A percentile compares a stretch with the other conserved stretches of the same genome.
Evolutionary conservation across 2,113 vertebrate species (phyloP).

Genomic region (Carassius gibelio): DNA sequence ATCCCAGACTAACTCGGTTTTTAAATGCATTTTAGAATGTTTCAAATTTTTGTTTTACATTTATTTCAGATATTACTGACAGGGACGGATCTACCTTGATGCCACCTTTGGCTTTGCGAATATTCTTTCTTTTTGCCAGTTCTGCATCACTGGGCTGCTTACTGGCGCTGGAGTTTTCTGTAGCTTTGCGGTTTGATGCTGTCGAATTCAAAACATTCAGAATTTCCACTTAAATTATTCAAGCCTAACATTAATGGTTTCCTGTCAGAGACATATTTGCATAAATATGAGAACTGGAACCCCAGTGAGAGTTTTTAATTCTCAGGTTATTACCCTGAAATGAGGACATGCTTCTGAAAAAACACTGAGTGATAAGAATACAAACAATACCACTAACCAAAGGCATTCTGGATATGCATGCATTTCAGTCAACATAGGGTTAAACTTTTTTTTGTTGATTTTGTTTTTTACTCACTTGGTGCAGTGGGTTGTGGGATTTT

Average conservation of each 20-base stretch:
- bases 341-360: background rate
- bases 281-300: no score
- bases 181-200: constrained; percentile 80
- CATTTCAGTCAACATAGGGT: background rate
- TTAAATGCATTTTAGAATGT: background rate
- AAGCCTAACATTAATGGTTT: no score
- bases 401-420: no score
- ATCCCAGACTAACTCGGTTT: background rate
- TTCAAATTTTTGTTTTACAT: no score
- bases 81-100: constrained; percentile 82
- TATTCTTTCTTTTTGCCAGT: constrained; percentile 83
- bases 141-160: constrained; percentile 78
- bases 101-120: constrained; percentile 84
- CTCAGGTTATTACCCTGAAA: background rate
- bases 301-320: no score
- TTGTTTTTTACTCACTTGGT: constrained; percentile 70
- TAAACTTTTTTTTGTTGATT: background rate
- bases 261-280: no score
- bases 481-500: constrained; percentile 74
- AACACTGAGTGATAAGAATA: fast-evolving
- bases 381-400: background rate
- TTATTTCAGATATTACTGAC: no score
- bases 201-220: background rate
- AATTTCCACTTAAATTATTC: background rate
- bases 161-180: constrained; percentile 75